Conservation (phyloP, 2,797 vertebrate species). For the Champsocephalus gunnari region DNA sequence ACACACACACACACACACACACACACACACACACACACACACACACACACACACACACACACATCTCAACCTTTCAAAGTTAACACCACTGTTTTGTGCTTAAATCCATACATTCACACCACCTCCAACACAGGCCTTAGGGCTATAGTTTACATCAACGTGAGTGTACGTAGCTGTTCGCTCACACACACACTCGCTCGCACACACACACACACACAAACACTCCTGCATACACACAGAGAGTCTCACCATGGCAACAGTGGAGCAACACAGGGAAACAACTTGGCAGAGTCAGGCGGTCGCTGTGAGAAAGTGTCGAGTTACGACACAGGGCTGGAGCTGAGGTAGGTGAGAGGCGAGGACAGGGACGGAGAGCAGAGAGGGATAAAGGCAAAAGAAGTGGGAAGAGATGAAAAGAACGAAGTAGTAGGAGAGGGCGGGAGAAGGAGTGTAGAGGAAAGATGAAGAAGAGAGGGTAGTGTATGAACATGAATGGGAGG, state of each 20-base stretch:
- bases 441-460: not conserved
- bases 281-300: conserved; percentile 87
- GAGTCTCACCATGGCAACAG: conserved; percentile 92
- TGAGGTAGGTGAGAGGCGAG: conserved; percentile 61
- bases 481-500: not conserved
- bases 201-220: conserved; percentile 33
- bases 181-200: conserved; percentile 28
- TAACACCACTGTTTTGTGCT: conserved; percentile 51
- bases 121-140: conserved; percentile 53
- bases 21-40: conserved; percentile 10
- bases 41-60: conserved; percentile 5
- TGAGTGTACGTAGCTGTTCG: conserved; percentile 54
- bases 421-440: conserved; percentile 4
- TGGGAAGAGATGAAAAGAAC: conserved; percentile 20
- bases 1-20: too few species aligned
- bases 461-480: not conserved
- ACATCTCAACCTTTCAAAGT: conserved; percentile 1
- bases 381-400: conserved; percentile 44
- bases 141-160: conserved; percentile 66
- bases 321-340: conserved; percentile 79
- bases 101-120: conserved; percentile 47
- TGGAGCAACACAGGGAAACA: conserved; percentile 93
- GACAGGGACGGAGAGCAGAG: conserved; percentile 58
- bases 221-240: conserved; percentile 77
- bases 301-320: conserved; percentile 85